phyloP scores from a whole-genome alignment of 2,113 vertebrate genomes.

The Gallinago media region DNA sequence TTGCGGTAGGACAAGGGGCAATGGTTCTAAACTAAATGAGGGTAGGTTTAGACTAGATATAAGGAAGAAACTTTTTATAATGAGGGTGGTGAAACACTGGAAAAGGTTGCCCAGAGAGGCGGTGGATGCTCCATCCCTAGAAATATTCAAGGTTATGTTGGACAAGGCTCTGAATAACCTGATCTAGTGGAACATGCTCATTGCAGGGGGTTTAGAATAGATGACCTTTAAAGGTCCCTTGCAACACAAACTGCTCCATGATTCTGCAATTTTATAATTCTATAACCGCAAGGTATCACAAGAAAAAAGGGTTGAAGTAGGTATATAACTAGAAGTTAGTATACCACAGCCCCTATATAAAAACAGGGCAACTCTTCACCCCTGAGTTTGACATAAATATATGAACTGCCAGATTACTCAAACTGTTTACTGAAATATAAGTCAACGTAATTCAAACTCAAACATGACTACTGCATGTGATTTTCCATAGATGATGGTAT shows the following conservation, averaged over 20 bases:
- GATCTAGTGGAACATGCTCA: not conserved
- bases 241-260: not conserved
- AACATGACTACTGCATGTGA: rapidly evolving
- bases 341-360: not conserved
- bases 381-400: not conserved
- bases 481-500: not conserved
- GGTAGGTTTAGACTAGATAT: not conserved
- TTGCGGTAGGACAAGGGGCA: not conserved
- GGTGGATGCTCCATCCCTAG: not conserved
- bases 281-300: not conserved
- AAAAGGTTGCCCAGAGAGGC: not conserved
- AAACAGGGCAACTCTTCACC: not conserved
- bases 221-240: not conserved
- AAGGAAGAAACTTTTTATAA: not conserved
- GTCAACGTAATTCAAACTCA: not conserved
- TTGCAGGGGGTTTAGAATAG: not conserved
- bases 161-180: not conserved
- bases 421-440: not conserved
- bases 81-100: not conserved
- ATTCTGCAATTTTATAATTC: not conserved
- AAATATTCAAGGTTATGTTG: not conserved
- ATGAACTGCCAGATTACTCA: not conserved
- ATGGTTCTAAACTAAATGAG: not conserved
- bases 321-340: not conserved
- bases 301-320: not conserved